phyloP scores from a whole-genome alignment of 2,113 vertebrate genomes.

The Syrmaticus mikado region DNA sequence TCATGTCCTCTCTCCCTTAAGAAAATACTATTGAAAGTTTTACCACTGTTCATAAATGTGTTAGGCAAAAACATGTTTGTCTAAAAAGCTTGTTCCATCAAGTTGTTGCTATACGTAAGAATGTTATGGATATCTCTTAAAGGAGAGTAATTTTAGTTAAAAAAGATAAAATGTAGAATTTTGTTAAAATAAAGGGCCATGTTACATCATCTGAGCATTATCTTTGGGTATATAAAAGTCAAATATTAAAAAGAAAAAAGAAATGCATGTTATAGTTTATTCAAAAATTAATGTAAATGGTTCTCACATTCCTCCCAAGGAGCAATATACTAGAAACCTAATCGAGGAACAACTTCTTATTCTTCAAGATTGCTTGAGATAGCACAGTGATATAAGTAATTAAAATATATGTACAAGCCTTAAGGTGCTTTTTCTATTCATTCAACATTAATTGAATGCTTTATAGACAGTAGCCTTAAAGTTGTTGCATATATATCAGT shows the following conservation, averaged over 20 bases:
- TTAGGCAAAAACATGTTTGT: not conserved
- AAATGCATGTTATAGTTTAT: not conserved
- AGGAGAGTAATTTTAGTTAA: not conserved
- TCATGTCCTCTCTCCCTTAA: not conserved
- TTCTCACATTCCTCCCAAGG: not conserved
- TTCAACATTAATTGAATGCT: not conserved
- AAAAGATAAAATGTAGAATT: not conserved
- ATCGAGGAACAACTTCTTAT: not conserved
- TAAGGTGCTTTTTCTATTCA: not conserved
- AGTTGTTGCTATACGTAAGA: not conserved
- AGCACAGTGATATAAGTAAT: not conserved
- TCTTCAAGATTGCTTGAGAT: not conserved
- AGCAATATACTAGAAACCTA: not conserved
- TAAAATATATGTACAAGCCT: not conserved
- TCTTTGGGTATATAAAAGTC: not conserved
- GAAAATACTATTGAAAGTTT: not conserved
- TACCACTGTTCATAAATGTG: not conserved
- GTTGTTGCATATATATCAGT: not conserved
- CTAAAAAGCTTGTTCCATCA: not conserved
- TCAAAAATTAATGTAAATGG: not conserved
- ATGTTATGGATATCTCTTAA: not conserved
- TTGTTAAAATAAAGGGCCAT: not conserved
- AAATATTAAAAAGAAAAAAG: not conserved
- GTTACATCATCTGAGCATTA: fast-evolving
- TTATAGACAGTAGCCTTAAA: not conserved